Base-by-base conservation (phyloP, 2,113 vertebrate genomes). In the Coptodon bakossiorum region DNA sequence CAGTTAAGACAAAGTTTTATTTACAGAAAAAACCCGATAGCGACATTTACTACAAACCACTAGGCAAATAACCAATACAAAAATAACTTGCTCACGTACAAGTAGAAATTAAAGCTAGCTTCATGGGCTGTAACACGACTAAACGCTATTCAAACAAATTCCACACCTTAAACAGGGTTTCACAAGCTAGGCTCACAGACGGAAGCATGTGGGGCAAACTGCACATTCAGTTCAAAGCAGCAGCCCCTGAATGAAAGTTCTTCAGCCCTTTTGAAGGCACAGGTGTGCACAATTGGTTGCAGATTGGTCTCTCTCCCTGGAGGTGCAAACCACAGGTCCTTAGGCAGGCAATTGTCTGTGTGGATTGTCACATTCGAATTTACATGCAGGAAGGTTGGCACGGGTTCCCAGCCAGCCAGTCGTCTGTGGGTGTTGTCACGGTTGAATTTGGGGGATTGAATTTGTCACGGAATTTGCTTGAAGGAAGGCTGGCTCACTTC, bases 1-100 rank as follows among this genome's bases (percentile, higher is more conserved):
- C 54, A 57, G 54, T 57, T 57, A 57, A 5, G 7, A 57, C 24
- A 16, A 57, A 5, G 56, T 57, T 57, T 1, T 14, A 57, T 57
- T 57, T 3, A 57, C 24, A 16, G 24, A 57, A 57, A 57, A 57
- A 57, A 57, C 0, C 56, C 56, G 0, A 57, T 29, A 29, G 56
- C 2, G 3, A 57, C 1, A 29, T 57, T 16, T 57, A 57, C 0
- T 29, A 57, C 56, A 8, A 57, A 57, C 27, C 14, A 29, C 24
- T 29, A 29, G 56, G 56, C 0, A 57, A 57, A 57, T 57, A 29
- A 29, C 13, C 56, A 29, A 57, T 57, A 29, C 56, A 29, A 57
- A 57, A 9, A 16, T 57, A 57, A 57, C 13, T 29, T 57, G 1
- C 54, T 57, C 56, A 29, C 7, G 0, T 57, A 57, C 0, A 57